Evolutionary conservation across 2,113 vertebrate genomes (phyloP).

Genomic region (Neogale vison): DNA sequence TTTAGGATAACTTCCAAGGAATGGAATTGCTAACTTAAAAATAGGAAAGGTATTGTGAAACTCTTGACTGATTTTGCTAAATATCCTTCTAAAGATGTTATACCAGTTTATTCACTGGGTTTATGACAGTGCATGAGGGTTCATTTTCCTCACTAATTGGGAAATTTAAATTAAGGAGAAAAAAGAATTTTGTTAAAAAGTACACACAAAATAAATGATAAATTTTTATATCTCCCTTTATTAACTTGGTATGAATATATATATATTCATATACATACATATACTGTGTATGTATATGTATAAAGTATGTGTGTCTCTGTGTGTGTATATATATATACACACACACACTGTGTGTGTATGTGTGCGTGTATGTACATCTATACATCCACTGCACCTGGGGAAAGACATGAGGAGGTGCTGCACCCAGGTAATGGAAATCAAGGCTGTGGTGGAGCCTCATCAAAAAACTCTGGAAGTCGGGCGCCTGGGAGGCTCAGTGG

Average conservation of each 20-base stretch:
- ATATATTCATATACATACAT: too few species aligned
- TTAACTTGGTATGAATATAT: not conserved
- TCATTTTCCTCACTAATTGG: not conserved
- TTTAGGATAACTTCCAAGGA: not conserved
- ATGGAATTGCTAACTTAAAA: not conserved
- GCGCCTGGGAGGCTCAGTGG: too few species aligned
- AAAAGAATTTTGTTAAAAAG: not conserved
- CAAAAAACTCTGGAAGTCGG: conserved; percentile 92
- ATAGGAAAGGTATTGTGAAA: not conserved
- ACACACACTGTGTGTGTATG: too few species aligned
- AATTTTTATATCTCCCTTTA: not conserved
- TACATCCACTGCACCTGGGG: not conserved
- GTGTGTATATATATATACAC: not conserved
- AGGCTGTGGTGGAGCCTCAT: conserved; percentile 86
- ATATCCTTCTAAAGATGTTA: not conserved
- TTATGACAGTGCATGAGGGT: not conserved
- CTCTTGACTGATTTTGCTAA: not conserved
- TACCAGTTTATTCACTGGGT: not conserved
- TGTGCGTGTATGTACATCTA: too few species aligned
- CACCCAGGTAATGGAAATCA: not conserved
- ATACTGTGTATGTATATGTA: not conserved
- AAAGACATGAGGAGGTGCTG: not conserved
- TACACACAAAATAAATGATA: not conserved
- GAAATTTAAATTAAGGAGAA: conserved; percentile 12
- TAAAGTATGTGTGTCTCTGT: not conserved